Conservation (phyloP, 2,113 vertebrate genomes). For the Sapayoa aenigma region DNA sequence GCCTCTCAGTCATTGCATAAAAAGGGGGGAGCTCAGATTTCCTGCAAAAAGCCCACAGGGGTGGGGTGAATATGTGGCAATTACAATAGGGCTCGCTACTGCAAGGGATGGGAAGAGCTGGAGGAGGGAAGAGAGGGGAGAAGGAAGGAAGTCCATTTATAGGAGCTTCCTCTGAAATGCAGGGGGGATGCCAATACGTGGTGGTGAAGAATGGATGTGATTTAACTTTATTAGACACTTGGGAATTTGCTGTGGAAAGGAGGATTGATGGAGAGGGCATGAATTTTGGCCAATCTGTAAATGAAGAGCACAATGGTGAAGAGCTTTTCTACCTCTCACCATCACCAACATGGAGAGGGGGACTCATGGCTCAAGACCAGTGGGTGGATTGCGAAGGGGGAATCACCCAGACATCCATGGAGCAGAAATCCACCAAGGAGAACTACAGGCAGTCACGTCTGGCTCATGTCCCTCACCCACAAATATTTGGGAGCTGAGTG, state of each 20-base stretch:
- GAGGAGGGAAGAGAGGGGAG: background rate
- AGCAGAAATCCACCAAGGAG: background rate
- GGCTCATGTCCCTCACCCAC: background rate
- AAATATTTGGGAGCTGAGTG: background rate
- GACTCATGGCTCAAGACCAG: background rate
- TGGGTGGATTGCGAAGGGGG: background rate
- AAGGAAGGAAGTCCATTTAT: background rate
- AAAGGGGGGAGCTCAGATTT: background rate
- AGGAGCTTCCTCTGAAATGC: background rate
- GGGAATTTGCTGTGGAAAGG: constrained; percentile 13
- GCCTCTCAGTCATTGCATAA: background rate
- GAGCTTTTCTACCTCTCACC: background rate
- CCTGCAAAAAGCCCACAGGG: background rate
- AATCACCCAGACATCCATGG: background rate
- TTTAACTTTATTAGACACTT: background rate
- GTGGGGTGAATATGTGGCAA: rapidly evolving
- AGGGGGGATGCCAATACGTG: background rate
- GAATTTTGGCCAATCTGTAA: background rate
- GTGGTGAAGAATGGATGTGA: constrained; percentile 17
- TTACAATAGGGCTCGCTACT: background rate
- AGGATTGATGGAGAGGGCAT: constrained; percentile 18
- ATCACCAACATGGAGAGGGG: background rate
- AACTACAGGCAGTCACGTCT: background rate
- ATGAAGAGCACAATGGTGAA: background rate
- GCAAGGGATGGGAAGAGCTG: background rate